These are phyloP conservation scores for Sminthurinus signatus DNA, from an alignment of 1,140 invertebrate species.

Conservation along the genomic window DNA sequence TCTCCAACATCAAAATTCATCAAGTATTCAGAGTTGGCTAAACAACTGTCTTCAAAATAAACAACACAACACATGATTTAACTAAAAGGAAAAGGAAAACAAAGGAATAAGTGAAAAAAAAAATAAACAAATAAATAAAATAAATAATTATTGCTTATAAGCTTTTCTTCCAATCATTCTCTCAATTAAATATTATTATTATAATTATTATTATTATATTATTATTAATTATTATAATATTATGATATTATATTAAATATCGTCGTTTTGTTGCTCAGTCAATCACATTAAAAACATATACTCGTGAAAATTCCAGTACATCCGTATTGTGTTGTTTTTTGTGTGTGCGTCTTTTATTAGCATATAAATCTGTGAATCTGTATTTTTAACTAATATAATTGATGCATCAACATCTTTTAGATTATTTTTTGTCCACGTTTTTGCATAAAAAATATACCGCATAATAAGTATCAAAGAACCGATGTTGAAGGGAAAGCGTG, in stretches of 20 bases:
- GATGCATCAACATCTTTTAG: too few relatives aligned
- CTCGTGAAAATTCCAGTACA: neutral
- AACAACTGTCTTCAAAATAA: constrained; percentile 92
- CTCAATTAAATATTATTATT: constrained; percentile 1
- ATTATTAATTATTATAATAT: neutral
- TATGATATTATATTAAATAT: constrained; percentile 5
- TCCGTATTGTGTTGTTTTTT: neutral
- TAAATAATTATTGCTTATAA: constrained; percentile 4
- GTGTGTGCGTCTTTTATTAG: neutral
- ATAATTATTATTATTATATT: neutral
- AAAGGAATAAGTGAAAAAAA: too few relatives aligned
- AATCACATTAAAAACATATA: constrained; percentile 12
- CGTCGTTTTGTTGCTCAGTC: constrained; percentile 17
- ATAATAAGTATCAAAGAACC: too few relatives aligned
- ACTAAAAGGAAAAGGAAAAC: too few relatives aligned
- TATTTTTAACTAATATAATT: too few relatives aligned
- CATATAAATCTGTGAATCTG: too few relatives aligned
- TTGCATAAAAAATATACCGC: too few relatives aligned
- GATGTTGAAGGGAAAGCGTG: too few relatives aligned
- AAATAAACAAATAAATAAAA: neutral
- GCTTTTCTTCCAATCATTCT: constrained; percentile 28
- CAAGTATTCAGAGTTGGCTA: constrained; percentile 92
- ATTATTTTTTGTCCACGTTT: too few relatives aligned
- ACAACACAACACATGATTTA: too few relatives aligned
- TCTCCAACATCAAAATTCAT: constrained; percentile 93